Conservation (phyloP, 2,888 invertebrate species). For the Cylindroiulus punctatus region DNA sequence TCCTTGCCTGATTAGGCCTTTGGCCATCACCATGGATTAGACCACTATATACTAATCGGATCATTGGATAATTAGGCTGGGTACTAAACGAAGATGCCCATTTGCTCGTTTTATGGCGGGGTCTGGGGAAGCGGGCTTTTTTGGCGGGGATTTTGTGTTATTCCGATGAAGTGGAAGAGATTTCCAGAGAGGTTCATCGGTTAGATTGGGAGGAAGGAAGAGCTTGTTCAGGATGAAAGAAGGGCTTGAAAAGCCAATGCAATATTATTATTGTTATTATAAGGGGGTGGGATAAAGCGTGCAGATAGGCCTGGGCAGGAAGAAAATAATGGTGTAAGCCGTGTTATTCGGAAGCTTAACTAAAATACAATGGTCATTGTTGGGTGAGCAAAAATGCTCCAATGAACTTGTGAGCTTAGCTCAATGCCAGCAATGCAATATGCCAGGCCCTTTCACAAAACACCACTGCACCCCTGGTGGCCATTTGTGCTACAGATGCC, state of each 20-base stretch:
- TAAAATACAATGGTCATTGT: slow-evolving; percentile 42
- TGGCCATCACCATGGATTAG: slow-evolving; percentile 39
- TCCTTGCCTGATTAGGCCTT: slow-evolving; percentile 45
- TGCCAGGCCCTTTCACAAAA: neutral
- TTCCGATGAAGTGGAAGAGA: slow-evolving; percentile 51
- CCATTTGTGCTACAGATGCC: neutral
- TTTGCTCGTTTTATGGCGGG: slow-evolving; percentile 46
- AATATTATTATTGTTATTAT: slow-evolving; percentile 47
- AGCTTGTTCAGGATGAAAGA: slow-evolving; percentile 43
- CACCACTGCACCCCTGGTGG: slow-evolving; percentile 32
- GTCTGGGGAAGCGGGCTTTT: slow-evolving; percentile 7
- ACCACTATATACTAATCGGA: slow-evolving; percentile 50
- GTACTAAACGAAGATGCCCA: slow-evolving; percentile 47
- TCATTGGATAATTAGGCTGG: slow-evolving; percentile 52
- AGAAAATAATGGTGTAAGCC: slow-evolving; percentile 45
- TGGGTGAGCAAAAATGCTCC: neutral
- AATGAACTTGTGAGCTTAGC: neutral
- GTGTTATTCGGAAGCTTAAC: slow-evolving; percentile 47
- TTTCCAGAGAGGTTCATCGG: slow-evolving; percentile 48
- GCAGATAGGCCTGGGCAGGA: neutral
- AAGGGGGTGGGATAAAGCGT: slow-evolving; percentile 41
- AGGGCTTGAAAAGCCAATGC: slow-evolving; percentile 40
- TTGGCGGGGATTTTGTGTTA: slow-evolving; percentile 46
- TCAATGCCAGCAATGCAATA: neutral
- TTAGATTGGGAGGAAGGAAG: slow-evolving; percentile 43